Conservation (phyloP, 2,888 invertebrate genomes). For the Synanthedon vespiformis region DNA sequence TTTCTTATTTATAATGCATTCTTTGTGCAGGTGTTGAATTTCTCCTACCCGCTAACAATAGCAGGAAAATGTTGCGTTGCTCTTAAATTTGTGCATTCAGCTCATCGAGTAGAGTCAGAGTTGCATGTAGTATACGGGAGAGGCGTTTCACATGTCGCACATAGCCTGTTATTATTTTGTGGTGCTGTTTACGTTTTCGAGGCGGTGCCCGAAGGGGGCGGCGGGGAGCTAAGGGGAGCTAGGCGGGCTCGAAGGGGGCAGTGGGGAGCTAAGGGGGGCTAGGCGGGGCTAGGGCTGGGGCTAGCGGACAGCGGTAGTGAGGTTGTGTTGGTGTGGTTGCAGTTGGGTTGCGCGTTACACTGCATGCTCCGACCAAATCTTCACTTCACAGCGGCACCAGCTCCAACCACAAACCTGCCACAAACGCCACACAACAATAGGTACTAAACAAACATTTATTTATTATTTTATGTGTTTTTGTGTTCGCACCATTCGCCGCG, state of each 20-base stretch:
- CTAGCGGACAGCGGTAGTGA: constrained; percentile 44
- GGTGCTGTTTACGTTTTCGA: constrained; percentile 6
- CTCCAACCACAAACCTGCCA: constrained; percentile 68
- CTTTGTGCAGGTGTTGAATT: constrained; percentile 68
- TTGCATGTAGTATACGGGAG: constrained; percentile 53
- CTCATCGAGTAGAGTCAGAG: constrained; percentile 29
- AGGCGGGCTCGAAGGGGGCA: constrained; percentile 18
- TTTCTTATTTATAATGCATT: constrained; percentile 59
- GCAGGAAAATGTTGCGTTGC: constrained; percentile 70
- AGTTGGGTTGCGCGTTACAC: constrained; percentile 91
- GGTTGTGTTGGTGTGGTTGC: constrained; percentile 78
- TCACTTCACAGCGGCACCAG: constrained; percentile 69
- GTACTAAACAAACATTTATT: constrained; percentile 64
- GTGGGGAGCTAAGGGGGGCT: constrained; percentile 7
- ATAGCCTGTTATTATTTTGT: constrained; percentile 28
- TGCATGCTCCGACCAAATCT: constrained; percentile 84
- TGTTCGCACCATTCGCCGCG: constrained; percentile 66
- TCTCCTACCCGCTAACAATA: constrained; percentile 67
- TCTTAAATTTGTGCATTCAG: constrained; percentile 42
- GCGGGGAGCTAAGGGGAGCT: constrained; percentile 6
- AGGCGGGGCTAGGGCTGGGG: constrained; percentile 9
- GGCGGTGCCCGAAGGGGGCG: constrained; percentile 18
- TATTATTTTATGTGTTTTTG: constrained; percentile 64
- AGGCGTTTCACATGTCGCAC: constrained; percentile 42
- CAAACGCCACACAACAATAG: constrained; percentile 70